A percentile compares a stretch with the other conserved stretches of the same genome.
phyloP scores from a whole-genome alignment of 2,888 invertebrate species.

The Drosophila bunnanda region DNA sequence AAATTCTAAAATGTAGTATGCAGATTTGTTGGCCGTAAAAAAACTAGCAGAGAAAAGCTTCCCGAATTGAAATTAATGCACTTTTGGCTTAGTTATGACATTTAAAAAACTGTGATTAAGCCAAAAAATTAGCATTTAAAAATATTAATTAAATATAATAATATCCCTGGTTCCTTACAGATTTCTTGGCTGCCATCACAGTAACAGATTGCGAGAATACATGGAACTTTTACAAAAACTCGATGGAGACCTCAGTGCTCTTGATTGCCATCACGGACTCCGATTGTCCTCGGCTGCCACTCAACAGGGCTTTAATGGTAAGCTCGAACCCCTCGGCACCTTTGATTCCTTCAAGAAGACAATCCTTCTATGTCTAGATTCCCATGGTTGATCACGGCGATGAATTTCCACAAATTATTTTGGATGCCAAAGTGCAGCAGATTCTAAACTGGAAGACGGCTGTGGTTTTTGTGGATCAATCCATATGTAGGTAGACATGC shows the following conservation, averaged over 20 bases:
- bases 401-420: conserved; percentile 91
- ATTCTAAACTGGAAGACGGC: conserved; percentile 90
- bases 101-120: too few relatives aligned
- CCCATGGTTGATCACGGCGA: conserved; percentile 89
- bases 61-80: too few relatives aligned
- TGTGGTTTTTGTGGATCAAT: conserved; percentile 90
- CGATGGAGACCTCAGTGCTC: conserved; percentile 88
- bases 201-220: conserved; percentile 91
- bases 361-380: conserved; percentile 71
- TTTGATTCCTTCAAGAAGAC: neutral
- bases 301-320: conserved; percentile 88
- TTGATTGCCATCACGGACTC: conserved; percentile 91
- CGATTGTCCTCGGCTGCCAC: conserved; percentile 91
- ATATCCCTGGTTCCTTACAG: conserved; percentile 84
- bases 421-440: conserved; percentile 89
- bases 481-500: conserved; percentile 88
- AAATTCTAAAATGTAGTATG: too few relatives aligned
- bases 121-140: too few relatives aligned
- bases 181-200: conserved; percentile 90
- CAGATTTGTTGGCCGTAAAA: too few relatives aligned
- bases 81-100: too few relatives aligned
- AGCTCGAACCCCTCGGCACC: too few relatives aligned
- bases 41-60: too few relatives aligned
- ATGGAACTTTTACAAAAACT: conserved; percentile 89
- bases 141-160: too few relatives aligned